phyloP scores from a whole-genome alignment of 2,797 vertebrate genomes.

The Cephalopachus bancanus region DNA sequence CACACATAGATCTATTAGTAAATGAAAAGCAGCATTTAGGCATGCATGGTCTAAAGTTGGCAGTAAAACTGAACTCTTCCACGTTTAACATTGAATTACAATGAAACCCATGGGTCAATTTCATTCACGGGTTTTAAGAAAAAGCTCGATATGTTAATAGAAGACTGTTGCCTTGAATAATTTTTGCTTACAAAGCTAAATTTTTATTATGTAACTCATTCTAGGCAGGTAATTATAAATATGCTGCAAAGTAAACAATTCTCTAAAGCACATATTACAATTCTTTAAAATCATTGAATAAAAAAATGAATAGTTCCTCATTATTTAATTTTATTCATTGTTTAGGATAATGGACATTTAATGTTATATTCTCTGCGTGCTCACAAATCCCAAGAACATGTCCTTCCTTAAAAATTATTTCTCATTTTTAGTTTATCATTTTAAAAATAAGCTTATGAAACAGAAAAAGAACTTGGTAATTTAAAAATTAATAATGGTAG shows the following conservation, averaged over 20 bases:
- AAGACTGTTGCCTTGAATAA: not conserved
- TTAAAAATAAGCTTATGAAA: constrained; percentile 27
- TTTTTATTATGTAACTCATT: constrained; percentile 16
- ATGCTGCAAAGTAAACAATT: not conserved
- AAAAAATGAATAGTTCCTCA: constrained; percentile 59
- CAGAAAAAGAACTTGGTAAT: not conserved
- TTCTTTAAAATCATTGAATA: constrained; percentile 25
- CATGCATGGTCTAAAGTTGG: not conserved
- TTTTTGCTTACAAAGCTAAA: constrained; percentile 51
- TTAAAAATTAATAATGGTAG: not conserved
- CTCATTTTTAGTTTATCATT: constrained; percentile 8
- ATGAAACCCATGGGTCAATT: not conserved
- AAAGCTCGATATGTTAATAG: constrained; percentile 31
- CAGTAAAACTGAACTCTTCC: constrained; percentile 53
- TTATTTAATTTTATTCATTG: constrained; percentile 52
- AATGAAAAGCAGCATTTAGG: not conserved
- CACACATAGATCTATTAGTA: not conserved
- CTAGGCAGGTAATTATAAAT: constrained; percentile 62
- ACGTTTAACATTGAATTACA: constrained; percentile 34
- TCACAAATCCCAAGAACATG: constrained; percentile 10
- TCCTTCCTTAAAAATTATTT: constrained; percentile 14
- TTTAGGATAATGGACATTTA: not conserved
- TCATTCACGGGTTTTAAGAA: constrained; percentile 30
- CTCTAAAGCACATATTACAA: constrained; percentile 34
- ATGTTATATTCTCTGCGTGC: not conserved